Percentiles rank a stretch among this genome's conserved stretches.
Evolutionary conservation across 2,888 invertebrate species (phyloP).

Genomic region (Lucinisca nassula): DNA sequence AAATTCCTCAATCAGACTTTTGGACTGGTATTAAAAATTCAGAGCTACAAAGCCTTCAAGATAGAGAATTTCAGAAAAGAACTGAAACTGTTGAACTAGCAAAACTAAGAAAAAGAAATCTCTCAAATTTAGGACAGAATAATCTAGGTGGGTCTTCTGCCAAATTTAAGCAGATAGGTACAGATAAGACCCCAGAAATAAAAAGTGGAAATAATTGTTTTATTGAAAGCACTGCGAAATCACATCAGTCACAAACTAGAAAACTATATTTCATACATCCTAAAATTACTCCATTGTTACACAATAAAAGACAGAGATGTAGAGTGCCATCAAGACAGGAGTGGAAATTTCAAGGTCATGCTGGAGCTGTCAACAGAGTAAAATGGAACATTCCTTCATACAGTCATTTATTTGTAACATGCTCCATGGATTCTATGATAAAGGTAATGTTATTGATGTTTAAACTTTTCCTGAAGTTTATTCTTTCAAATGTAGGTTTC

Average conservation of each 20-base stretch:
- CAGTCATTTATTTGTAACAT: conserved; percentile 86
- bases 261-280: conserved; percentile 81
- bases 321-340: conserved; percentile 42
- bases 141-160: neutral
- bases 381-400: conserved; percentile 83
- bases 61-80: neutral
- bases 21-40: conserved; percentile 43
- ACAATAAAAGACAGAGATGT: conserved; percentile 16
- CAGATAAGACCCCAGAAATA: neutral
- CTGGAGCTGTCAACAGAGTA: conserved; percentile 81
- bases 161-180: neutral
- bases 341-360: conserved; percentile 75
- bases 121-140: neutral
- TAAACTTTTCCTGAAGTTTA: too few species aligned
- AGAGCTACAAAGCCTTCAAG: conserved; percentile 33
- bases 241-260: conserved; percentile 15
- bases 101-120: neutral
- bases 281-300: conserved; percentile 76
- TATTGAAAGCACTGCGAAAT: neutral
- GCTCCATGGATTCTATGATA: conserved; percentile 85
- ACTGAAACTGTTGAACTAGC: neutral
- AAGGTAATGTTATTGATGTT: conserved; percentile 54
- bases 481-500: too few species aligned
- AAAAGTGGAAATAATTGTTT: neutral
- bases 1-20: conserved; percentile 58